These are phyloP conservation scores for Aphidius gifuensis DNA, from an alignment of 1,140 invertebrate genomes.

Conservation along the genomic window DNA sequence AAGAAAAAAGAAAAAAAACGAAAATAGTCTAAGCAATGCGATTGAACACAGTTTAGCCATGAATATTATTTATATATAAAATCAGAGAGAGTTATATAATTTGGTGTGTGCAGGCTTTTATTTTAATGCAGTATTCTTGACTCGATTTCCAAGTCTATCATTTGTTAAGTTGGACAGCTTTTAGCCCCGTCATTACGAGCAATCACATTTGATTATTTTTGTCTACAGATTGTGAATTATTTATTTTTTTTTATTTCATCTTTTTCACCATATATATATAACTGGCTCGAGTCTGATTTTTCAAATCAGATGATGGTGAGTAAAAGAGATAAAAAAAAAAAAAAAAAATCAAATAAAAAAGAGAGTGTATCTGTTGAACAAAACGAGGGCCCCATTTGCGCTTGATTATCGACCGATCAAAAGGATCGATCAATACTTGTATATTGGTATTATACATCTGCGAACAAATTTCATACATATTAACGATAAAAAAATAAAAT, in stretches of 20 bases:
- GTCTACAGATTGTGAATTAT: slow-evolving; percentile 41
- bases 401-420: too few relatives aligned
- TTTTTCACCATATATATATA: neutral
- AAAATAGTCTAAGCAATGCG: slow-evolving; percentile 1
- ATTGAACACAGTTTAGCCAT: neutral
- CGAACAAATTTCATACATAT: too few relatives aligned
- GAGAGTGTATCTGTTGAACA: too few relatives aligned
- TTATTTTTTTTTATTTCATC: neutral
- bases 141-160: slow-evolving; percentile 37
- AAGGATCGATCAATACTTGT: too few relatives aligned
- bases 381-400: too few relatives aligned
- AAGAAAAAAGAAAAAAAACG: neutral
- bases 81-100: slow-evolving; percentile 1
- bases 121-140: neutral
- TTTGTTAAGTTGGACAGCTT: slow-evolving; percentile 54
- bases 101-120: slow-evolving; percentile 10
- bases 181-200: slow-evolving; percentile 53
- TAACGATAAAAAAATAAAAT: too few relatives aligned
- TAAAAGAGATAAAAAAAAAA: too few relatives aligned
- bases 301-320: too few relatives aligned
- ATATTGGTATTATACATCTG: too few relatives aligned
- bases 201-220: slow-evolving; percentile 57
- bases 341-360: too few relatives aligned
- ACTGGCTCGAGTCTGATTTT: neutral
- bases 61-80: neutral